Evolutionary conservation across 2,888 invertebrate species (phyloP).

Genomic region (Ephialtes manifestator): DNA sequence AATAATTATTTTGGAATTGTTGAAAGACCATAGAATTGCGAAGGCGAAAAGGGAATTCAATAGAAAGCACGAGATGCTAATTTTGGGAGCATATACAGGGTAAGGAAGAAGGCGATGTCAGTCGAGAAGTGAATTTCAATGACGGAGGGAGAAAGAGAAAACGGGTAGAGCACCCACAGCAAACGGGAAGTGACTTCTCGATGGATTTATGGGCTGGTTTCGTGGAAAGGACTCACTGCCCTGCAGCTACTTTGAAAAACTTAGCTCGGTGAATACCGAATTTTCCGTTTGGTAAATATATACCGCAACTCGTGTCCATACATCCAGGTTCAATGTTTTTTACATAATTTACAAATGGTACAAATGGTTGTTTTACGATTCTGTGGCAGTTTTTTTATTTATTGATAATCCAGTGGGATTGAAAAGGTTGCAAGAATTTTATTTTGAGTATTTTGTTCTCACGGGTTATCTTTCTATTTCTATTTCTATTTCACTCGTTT

Average conservation of each 20-base stretch:
- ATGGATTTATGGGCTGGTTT: conserved; percentile 66
- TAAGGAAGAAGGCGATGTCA: background rate
- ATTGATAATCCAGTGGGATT: too few relatives aligned
- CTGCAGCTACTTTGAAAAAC: conserved; percentile 52
- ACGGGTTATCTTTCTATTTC: too few relatives aligned
- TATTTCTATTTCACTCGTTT: too few relatives aligned
- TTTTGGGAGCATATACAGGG: conserved; percentile 27
- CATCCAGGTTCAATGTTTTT: background rate
- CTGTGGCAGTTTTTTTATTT: too few relatives aligned
- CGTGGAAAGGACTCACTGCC: conserved; percentile 57
- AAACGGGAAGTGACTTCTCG: conserved; percentile 49
- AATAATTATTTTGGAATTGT: conserved; percentile 54
- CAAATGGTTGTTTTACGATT: too few relatives aligned
- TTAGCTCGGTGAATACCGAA: conserved; percentile 40
- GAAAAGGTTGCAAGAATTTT: too few relatives aligned
- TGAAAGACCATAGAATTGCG: conserved; percentile 35
- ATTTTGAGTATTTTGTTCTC: too few relatives aligned
- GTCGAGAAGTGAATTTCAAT: conserved; percentile 75
- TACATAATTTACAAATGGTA: background rate
- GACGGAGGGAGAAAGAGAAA: conserved; percentile 57
- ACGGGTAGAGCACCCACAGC: conserved; percentile 40
- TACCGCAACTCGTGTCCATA: background rate
- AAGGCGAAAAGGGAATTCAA: conserved; percentile 55
- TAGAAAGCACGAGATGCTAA: conserved; percentile 58
- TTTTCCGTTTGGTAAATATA: conserved; percentile 18